Base-by-base conservation (phyloP, 2,113 vertebrate genomes). In the Eretmochelys imbricata region DNA sequence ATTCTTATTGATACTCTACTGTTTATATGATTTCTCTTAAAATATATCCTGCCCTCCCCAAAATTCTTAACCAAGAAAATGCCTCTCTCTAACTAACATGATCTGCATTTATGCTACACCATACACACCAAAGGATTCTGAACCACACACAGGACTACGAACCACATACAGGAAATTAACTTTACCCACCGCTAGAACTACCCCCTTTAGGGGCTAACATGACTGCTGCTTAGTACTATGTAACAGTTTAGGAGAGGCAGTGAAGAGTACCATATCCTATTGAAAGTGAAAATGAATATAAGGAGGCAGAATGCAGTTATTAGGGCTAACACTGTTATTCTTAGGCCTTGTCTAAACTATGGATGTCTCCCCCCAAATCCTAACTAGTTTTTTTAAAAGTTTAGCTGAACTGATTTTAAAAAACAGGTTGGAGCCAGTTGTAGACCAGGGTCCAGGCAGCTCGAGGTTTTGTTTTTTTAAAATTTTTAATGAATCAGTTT, bases 401-500 rank as follows among this genome's bases (percentile, higher is more conserved):
- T 65, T 84, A 19, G 62, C 62, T 13, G 76, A 86, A 84, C 27
- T 38, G 84, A 48, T 59, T 35, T 59, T 57, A 81, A 46, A 25
- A 25, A 78, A 48, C 42, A 27, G 24, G 12, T 78, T 48, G 25
- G 11, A 29, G 42, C 20, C 42, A 48, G 42, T 25, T 27, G 12
- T 57, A 82, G 48, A 19, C 38, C 35, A 54, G 54, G 48, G 20
- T 82, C 54, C 50, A 53, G 20, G 12, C 6, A 82, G 13, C 51
- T 48, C n/a, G 27, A 38, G 17, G 2, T 69, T 65, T 35, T 31
- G 8, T 65, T 38, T 72, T 72, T 35, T 12, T 12, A 2, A 42
- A 42, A 5, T 69, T 55, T 38, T 53, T 35, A 54, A 51, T 24
- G 2, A 82, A 54, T 51, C 25, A 97, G 89, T 80, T 92, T 94